Evolutionary conservation across 2,113 vertebrate genomes (phyloP).

Genomic region (Psephotus haematonotus): DNA sequence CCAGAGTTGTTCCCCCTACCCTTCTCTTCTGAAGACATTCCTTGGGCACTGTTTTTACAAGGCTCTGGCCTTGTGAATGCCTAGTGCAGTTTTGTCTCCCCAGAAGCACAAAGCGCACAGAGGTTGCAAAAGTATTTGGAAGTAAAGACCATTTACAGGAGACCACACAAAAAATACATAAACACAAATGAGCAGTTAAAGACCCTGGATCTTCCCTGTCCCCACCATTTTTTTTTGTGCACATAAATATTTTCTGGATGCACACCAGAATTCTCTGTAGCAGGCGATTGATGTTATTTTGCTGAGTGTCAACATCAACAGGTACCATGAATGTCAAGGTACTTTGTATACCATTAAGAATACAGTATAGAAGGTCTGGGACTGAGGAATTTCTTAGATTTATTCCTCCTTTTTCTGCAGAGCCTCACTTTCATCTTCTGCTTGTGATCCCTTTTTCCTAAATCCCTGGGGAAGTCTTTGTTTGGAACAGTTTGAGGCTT

Average conservation of each 20-base stretch:
- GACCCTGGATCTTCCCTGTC: neutral
- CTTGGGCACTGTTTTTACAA: neutral
- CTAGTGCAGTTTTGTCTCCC: neutral
- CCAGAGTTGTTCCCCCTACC: neutral
- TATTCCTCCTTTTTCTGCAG: neutral
- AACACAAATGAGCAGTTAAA: neutral
- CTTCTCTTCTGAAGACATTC: neutral
- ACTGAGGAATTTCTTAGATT: neutral
- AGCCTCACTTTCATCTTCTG: neutral
- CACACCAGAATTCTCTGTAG: neutral
- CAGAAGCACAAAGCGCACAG: neutral
- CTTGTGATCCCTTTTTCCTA: neutral
- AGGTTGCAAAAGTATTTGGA: neutral
- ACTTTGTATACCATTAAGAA: neutral
- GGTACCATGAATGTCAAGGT: neutral
- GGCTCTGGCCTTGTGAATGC: neutral
- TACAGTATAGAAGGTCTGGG: neutral
- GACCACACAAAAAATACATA: neutral
- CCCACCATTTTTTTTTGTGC: neutral
- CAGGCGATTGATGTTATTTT: neutral
- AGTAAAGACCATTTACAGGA: neutral
- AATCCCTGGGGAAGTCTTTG: neutral
- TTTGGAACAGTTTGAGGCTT: neutral
- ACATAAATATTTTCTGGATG: neutral
- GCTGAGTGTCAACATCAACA: neutral